Evolutionary conservation across 2,888 invertebrate genomes (phyloP).

Genomic region (Lumbricus terrestris): DNA sequence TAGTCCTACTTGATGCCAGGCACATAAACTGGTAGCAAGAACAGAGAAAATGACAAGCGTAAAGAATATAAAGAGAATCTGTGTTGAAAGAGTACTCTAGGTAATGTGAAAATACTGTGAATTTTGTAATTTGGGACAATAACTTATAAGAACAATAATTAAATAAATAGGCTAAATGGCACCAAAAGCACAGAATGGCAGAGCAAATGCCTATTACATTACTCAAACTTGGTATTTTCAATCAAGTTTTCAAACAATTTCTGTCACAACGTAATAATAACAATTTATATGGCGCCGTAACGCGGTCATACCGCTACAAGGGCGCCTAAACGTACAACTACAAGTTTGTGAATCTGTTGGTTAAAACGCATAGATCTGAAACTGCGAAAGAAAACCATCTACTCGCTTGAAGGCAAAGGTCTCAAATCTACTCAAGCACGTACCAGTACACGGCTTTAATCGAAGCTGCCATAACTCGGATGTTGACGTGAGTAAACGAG

Average conservation of each 20-base stretch:
- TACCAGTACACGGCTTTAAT: background rate
- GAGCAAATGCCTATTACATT: background rate
- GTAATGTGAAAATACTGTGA: background rate
- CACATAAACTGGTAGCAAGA: no score
- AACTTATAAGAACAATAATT: background rate
- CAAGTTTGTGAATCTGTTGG: background rate
- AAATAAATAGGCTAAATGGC: background rate
- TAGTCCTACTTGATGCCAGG: no score
- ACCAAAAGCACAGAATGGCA: background rate
- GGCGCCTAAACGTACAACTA: no score
- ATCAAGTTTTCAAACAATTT: background rate
- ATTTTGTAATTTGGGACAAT: background rate
- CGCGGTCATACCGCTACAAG: no score
- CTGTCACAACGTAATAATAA: no score
- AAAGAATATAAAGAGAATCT: no score
- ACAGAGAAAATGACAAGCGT: no score
- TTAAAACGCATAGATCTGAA: background rate
- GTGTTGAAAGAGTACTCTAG: background rate
- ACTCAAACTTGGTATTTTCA: background rate
- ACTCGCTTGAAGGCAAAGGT: background rate
- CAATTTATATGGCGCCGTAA: no score
- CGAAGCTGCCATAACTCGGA: background rate
- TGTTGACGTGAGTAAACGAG: background rate
- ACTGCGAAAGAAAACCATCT: background rate
- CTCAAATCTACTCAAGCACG: background rate